These are phyloP conservation scores for Nasonia oneida DNA, from an alignment of 2,888 invertebrate genomes.

Conservation along the genomic window DNA sequence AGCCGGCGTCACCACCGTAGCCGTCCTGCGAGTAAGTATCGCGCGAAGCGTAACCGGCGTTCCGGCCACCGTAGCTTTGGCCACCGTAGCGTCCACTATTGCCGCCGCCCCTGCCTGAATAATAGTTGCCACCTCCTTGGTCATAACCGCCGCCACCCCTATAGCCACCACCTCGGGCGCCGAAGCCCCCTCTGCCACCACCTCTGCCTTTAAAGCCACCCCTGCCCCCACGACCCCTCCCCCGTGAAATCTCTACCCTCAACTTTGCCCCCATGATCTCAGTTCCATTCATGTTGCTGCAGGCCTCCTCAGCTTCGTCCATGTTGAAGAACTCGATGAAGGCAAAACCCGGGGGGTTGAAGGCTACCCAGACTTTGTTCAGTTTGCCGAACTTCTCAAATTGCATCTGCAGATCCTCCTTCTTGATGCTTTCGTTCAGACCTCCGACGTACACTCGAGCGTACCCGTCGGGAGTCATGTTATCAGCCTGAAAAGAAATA, in stretches of 20 bases:
- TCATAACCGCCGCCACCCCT: conserved; percentile 79
- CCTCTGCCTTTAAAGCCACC: conserved; percentile 82
- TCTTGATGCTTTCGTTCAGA: conserved; percentile 92
- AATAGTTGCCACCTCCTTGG: conserved; percentile 79
- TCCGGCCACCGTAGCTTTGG: conserved; percentile 77
- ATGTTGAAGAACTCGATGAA: conserved; percentile 95
- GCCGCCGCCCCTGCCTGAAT: conserved; percentile 79
- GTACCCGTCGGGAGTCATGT: conserved; percentile 78
- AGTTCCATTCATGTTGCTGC: conserved; percentile 92
- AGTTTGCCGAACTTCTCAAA: conserved; percentile 96
- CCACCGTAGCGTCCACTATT: conserved; percentile 81
- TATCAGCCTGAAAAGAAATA: conserved; percentile 66
- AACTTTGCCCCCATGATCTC: conserved; percentile 93
- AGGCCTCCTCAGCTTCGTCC: conserved; percentile 94
- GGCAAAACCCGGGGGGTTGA: conserved; percentile 96
- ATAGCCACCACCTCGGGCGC: conserved; percentile 81
- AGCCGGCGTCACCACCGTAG: conserved; percentile 73
- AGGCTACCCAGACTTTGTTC: conserved; percentile 95
- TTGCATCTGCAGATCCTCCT: conserved; percentile 94
- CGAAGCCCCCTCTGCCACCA: conserved; percentile 72
- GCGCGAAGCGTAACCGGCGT: conserved; percentile 75
- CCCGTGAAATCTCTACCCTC: conserved; percentile 92
- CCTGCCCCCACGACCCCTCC: conserved; percentile 86
- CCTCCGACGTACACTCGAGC: conserved; percentile 95
- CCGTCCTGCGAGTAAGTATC: conserved; percentile 75